Percentiles rank a stretch among this genome's conserved stretches.
Evolutionary conservation across 2,888 invertebrate genomes (phyloP).

Genomic region (Apotomis turbidana): DNA sequence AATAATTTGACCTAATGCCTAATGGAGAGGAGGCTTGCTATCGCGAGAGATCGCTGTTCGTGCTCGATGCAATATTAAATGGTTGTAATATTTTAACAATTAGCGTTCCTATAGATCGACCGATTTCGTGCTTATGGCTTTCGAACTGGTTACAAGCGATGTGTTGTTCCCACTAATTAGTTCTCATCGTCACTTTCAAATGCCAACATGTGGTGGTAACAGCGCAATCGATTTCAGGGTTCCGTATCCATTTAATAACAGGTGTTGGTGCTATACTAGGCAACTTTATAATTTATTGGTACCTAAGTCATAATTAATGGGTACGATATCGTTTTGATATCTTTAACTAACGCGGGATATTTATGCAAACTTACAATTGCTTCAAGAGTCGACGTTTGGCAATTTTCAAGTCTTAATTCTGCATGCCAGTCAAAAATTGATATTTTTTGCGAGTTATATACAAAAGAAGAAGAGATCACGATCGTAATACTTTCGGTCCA

Average conservation of each 20-base stretch:
- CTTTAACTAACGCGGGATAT: no score
- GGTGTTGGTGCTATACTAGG: no score
- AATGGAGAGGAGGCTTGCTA: constrained; percentile 32
- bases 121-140: constrained; percentile 9
- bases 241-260: neutral
- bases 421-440: no score
- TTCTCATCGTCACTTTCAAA: constrained; percentile 11
- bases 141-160: neutral
- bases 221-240: neutral
- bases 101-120: constrained; percentile 10
- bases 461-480: no score
- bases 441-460: no score
- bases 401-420: no score
- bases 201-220: neutral
- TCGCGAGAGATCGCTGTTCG: constrained; percentile 33
- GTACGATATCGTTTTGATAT: no score
- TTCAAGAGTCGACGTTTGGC: no score
- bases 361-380: no score
- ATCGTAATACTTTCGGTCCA: no score
- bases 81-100: constrained; percentile 33
- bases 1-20: constrained; percentile 35
- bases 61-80: constrained; percentile 24
- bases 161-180: constrained; percentile 16
- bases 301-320: no score
- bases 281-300: no score